Evolutionary conservation across 2,888 invertebrate genomes (phyloP), one percentile per base, ranked within the genome.

Genomic region (Campoplex nolae): DNA sequence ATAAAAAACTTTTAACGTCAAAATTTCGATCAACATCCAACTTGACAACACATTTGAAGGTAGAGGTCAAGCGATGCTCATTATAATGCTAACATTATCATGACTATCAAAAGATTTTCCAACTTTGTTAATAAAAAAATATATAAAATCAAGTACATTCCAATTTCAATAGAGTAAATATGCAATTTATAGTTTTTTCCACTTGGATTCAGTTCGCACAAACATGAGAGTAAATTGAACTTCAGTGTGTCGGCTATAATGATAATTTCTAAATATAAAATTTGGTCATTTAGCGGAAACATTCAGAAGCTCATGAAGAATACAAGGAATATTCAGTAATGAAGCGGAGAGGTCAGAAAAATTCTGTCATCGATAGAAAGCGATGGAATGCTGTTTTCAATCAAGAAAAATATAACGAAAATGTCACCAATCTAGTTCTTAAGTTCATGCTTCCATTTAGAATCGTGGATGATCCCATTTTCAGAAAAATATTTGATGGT

Each of bases 401-500:
- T 32, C 76, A 83, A 70, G 18, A 23, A 1, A 28, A 32, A n/a
- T 83, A 76, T 45, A 76, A 75, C 23, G 68, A 68, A n/a, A 83
- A 83, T n/a, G 23, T 83, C 3, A 68, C 58, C 11, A 51, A 76
- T 45, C 58, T 54, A 28, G 42, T 74, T n/a, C 18, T 83, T 6
- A 74, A 83, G 6, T 65, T 62, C 18, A 76, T 83, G 76, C 35
- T 56, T 3, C 83, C 83, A 18, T 70, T 83, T 8, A 56, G 70
- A 35, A 65, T 65, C 9, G 83, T 83, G 28, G 75, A 77, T 16
- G 54, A 65, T 74, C 56, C 67, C 2, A 48, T 32, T 6, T 83
- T 75, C 16, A 8, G 70, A 42, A 83, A 76, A 83, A 58, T 83
- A 23, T 83, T 83, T 48, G 76, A 83, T 18, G 76, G 70, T 76